Conservation (phyloP, 2,113 vertebrate species). For the Gnathonemus echidnorhynchus region DNA sequence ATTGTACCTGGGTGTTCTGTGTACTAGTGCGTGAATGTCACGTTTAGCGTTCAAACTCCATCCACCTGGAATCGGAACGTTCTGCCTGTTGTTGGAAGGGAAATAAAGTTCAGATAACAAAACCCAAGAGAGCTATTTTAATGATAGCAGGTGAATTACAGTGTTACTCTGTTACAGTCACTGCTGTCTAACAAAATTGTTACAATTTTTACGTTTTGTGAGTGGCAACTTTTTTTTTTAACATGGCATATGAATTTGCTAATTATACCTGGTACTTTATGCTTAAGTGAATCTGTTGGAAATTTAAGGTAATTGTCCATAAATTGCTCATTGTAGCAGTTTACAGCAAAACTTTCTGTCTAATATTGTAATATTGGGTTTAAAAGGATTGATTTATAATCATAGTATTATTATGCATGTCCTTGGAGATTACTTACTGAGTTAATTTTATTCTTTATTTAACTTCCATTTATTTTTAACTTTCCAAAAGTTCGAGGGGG, state of each 20-base stretch:
- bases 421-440: background rate
- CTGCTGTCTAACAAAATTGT: background rate
- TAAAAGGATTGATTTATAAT: background rate
- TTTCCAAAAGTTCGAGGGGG: background rate
- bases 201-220: background rate
- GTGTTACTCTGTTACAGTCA: background rate
- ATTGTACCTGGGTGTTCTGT: conserved; percentile 27
- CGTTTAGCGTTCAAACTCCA: conserved; percentile 42
- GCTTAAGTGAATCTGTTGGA: background rate
- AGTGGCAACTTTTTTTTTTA: background rate
- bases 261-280: background rate
- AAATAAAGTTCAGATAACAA: conserved; percentile 32
- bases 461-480: background rate
- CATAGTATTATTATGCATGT: background rate
- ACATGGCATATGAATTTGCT: background rate
- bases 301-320: background rate
- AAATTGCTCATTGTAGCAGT: background rate
- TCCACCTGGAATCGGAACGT: conserved; percentile 40
- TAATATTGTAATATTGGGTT: background rate
- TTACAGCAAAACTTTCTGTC: background rate
- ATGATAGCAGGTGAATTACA: background rate
- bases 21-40: conserved; percentile 18
- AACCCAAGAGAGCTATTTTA: background rate
- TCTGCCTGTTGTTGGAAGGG: conserved; percentile 28
- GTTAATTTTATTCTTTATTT: conserved; percentile 6